phyloP scores from a whole-genome alignment of 2,113 vertebrate genomes.

The Castor canadensis region DNA sequence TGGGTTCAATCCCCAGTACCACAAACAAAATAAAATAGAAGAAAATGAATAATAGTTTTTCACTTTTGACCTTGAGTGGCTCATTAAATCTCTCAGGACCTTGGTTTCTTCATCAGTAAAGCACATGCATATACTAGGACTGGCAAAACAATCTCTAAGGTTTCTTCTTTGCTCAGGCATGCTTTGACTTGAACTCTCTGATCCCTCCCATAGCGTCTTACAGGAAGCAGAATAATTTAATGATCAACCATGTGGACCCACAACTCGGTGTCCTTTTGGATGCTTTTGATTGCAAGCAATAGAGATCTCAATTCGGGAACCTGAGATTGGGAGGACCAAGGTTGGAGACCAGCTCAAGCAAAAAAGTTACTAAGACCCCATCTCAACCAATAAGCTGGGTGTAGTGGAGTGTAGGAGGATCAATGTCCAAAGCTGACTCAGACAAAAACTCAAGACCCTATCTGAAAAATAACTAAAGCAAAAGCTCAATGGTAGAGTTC shows the following conservation, averaged over 20 bases:
- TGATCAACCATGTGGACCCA: background rate
- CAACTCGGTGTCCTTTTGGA: background rate
- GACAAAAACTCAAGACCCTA: too few species aligned
- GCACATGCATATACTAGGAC: background rate
- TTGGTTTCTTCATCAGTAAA: background rate
- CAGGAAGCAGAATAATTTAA: constrained; percentile 20
- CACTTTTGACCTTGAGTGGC: background rate
- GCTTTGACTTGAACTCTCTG: background rate
- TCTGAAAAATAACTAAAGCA: too few species aligned
- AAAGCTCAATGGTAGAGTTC: too few species aligned
- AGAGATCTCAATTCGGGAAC: background rate
- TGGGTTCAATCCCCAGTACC: too few species aligned
- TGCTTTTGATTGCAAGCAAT: background rate
- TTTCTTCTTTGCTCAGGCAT: background rate
- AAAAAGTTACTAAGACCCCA: too few species aligned
- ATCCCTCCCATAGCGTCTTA: background rate
- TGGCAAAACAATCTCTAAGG: background rate
- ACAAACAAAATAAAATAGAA: too few species aligned
- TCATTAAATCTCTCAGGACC: background rate
- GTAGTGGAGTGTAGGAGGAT: too few species aligned
- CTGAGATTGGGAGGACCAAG: too few species aligned
- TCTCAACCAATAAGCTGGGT: too few species aligned
- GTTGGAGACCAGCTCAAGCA: too few species aligned
- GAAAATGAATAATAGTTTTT: background rate
- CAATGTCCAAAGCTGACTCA: too few species aligned